Conservation (phyloP, 1,140 invertebrate genomes). For the Psix sp. region DNA sequence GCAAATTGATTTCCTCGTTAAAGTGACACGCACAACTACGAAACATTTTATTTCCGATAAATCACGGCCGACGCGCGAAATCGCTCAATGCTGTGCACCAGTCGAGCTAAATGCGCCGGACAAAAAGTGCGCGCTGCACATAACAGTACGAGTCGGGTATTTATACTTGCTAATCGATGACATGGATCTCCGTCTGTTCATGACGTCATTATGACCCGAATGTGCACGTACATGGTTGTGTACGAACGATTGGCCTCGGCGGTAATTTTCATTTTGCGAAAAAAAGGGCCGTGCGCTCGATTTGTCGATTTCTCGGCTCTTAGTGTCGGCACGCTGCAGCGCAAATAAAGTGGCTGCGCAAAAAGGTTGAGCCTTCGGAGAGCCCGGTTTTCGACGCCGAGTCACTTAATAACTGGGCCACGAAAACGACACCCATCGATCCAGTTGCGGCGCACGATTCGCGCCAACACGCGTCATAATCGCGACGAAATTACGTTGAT, state of each 20-base stretch:
- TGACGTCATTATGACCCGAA: slow-evolving; percentile 60
- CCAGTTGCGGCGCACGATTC: slow-evolving; percentile 14
- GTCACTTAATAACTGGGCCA: too few species aligned
- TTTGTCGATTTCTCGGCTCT: slow-evolving; percentile 30
- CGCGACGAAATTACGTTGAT: slow-evolving; percentile 32
- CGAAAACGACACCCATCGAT: slow-evolving; percentile 11
- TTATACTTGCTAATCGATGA: slow-evolving; percentile 60
- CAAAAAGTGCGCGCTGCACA: slow-evolving; percentile 17
- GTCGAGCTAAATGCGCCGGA: slow-evolving; percentile 22
- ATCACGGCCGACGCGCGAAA: slow-evolving; percentile 5
- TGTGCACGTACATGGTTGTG: slow-evolving; percentile 35
- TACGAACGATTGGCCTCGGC: slow-evolving; percentile 21
- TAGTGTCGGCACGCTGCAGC: neutral
- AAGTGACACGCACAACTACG: slow-evolving; percentile 3
- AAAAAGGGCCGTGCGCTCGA: slow-evolving; percentile 30
- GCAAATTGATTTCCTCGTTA: slow-evolving; percentile 22
- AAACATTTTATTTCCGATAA: slow-evolving; percentile 15
- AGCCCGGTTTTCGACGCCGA: too few species aligned
- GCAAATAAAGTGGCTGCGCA: neutral
- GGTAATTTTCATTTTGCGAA: slow-evolving; percentile 36
- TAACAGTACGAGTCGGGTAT: slow-evolving; percentile 49
- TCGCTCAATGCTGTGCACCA: neutral
- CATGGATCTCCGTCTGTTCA: slow-evolving; percentile 48
- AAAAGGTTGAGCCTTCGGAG: too few species aligned
- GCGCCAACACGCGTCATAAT: slow-evolving; percentile 38